Evolutionary conservation across 2,113 vertebrate species (phyloP).

Genomic region (Malurus melanocephalus): DNA sequence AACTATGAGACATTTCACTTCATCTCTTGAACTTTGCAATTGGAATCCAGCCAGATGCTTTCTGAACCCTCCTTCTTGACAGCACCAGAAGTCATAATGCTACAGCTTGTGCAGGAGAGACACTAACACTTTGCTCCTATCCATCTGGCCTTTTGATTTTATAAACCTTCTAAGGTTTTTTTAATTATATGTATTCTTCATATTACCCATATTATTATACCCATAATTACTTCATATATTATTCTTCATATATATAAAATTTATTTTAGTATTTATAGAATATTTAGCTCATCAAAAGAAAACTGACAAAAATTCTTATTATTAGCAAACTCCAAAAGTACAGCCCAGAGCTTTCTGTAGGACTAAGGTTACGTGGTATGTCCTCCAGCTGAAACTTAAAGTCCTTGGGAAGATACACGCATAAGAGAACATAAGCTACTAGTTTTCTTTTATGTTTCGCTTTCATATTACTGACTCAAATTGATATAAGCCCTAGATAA

Average conservation of each 20-base stretch:
- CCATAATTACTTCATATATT: too few relatives aligned
- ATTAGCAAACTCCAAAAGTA: neutral
- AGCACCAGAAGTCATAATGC: neutral
- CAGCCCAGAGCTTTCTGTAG: neutral
- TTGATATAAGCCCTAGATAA: neutral
- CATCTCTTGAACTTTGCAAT: neutral
- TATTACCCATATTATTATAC: neutral
- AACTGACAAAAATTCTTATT: neutral
- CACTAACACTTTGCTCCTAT: neutral
- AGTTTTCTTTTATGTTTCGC: neutral
- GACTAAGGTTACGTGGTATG: neutral
- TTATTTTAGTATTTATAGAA: neutral
- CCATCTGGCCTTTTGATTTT: neutral
- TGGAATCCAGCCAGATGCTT: neutral
- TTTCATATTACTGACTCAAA: neutral
- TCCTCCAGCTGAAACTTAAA: neutral
- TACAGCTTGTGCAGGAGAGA: neutral
- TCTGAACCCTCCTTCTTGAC: neutral
- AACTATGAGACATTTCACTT: neutral
- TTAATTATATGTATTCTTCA: neutral
- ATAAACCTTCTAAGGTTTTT: neutral
- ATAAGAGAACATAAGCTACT: neutral
- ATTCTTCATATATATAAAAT: neutral
- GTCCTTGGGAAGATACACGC: neutral
- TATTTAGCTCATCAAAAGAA: neutral